These are phyloP conservation scores for Didymodactylos carnosus DNA, from an alignment of 2,888 invertebrate genomes.

Conservation along the genomic window DNA sequence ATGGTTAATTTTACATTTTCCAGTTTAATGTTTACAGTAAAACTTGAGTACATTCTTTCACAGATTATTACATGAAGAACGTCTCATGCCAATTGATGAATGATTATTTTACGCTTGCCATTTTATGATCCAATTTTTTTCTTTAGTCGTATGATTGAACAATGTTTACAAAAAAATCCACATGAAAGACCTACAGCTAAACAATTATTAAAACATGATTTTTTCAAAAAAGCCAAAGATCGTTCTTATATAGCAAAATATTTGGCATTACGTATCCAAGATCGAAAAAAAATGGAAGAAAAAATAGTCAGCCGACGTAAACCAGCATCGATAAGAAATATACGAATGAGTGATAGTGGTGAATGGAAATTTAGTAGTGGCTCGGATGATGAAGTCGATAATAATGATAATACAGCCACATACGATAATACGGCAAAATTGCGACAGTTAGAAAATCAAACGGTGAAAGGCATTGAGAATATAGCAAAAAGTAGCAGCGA, in stretches of 20 bases:
- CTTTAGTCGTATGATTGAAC: slow-evolving; percentile 70
- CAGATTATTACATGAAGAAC: slow-evolving; percentile 84
- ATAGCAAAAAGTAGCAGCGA: no score
- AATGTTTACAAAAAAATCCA: slow-evolving; percentile 50
- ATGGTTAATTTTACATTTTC: neutral
- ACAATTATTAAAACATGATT: slow-evolving; percentile 61
- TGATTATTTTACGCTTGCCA: slow-evolving; percentile 88
- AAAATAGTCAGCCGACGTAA: slow-evolving; percentile 1
- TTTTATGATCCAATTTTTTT: no score
- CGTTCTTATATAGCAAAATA: slow-evolving; percentile 11
- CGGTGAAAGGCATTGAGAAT: neutral
- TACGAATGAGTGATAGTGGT: slow-evolving; percentile 7
- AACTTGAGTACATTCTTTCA: slow-evolving; percentile 56
- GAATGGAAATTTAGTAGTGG: slow-evolving; percentile 14
- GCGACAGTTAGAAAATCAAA: neutral
- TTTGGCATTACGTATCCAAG: slow-evolving; percentile 5
- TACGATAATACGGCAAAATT: neutral
- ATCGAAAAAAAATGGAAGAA: slow-evolving; percentile 10
- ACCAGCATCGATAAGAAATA: neutral
- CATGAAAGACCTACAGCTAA: slow-evolving; percentile 14
- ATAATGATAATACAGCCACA: neutral
- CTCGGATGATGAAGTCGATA: neutral
- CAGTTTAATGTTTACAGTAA: slow-evolving; percentile 14
- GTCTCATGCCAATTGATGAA: slow-evolving; percentile 57
- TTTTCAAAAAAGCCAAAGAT: slow-evolving; percentile 46